Evolutionary conservation across 2,797 vertebrate genomes (phyloP).

Genomic region (Rachycentron canadum): DNA sequence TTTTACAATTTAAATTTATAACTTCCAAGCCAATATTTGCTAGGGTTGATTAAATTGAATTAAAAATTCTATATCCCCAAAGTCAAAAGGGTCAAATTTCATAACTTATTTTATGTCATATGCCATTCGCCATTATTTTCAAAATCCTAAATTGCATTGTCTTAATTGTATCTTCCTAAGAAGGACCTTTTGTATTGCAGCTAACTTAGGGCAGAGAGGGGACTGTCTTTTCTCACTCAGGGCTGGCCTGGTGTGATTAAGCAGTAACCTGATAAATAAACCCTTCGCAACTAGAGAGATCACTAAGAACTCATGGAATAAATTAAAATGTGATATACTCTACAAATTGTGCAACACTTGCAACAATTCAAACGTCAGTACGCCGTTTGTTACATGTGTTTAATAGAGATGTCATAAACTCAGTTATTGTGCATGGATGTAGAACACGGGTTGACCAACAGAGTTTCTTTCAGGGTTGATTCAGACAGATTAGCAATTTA

Average conservation of each 20-base stretch:
- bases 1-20: not conserved
- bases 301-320: not conserved
- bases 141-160: not conserved
- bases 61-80: not conserved
- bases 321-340: not conserved
- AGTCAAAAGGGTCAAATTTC: not conserved
- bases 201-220: not conserved
- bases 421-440: not conserved
- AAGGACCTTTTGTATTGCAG: conserved; percentile 5
- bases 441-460: not conserved
- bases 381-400: not conserved
- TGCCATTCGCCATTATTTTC: not conserved
- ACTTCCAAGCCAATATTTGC: not conserved
- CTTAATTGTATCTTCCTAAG: not conserved
- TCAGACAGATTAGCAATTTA: too few relatives aligned
- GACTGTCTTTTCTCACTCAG: not conserved
- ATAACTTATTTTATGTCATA: not conserved
- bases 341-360: not conserved
- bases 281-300: not conserved
- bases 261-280: not conserved
- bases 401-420: not conserved
- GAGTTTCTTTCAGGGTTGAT: too few relatives aligned
- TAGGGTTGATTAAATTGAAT: too few relatives aligned
- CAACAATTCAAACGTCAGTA: not conserved
- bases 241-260: not conserved